These are phyloP conservation scores for Numenius phaeopus DNA, from an alignment of 2,797 vertebrate species.

Conservation along the genomic window DNA sequence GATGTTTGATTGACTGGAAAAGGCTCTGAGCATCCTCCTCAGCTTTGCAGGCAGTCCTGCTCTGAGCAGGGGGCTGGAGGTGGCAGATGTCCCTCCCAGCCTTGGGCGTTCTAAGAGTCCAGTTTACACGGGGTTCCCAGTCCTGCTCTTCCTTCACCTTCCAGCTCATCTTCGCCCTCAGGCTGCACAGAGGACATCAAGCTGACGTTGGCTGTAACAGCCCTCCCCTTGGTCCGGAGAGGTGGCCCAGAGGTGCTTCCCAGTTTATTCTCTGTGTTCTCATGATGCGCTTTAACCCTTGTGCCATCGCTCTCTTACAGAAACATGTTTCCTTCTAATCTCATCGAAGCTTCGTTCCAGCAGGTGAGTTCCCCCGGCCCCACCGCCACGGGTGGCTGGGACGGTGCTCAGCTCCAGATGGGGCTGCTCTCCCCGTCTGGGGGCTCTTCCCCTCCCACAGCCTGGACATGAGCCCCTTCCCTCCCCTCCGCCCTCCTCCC, in stretches of 20 bases:
- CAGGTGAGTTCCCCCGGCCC: constrained; percentile 79
- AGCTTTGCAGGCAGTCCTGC: neutral
- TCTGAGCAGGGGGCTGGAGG: neutral
- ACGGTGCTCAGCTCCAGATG: neutral
- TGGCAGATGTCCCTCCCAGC: neutral
- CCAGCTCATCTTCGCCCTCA: neutral
- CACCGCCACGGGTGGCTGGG: rapidly evolving
- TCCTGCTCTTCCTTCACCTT: rapidly evolving
- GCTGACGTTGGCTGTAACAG: rapidly evolving
- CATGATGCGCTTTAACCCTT: neutral
- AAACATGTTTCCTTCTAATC: constrained; percentile 93
- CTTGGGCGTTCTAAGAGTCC: neutral
- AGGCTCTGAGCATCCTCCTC: neutral
- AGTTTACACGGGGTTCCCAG: rapidly evolving
- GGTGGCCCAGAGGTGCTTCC: neutral
- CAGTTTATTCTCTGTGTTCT: neutral
- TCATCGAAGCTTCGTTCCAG: constrained; percentile 91
- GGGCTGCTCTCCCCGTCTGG: neutral
- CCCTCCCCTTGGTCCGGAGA: neutral
- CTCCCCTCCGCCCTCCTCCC: neutral
- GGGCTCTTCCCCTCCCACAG: neutral
- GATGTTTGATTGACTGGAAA: neutral
- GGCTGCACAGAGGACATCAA: neutral
- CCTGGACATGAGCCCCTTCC: neutral
- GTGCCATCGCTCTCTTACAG: constrained; percentile 63